phyloP scores from a whole-genome alignment of 2,888 invertebrate species.

The Malachius bipustulatus region DNA sequence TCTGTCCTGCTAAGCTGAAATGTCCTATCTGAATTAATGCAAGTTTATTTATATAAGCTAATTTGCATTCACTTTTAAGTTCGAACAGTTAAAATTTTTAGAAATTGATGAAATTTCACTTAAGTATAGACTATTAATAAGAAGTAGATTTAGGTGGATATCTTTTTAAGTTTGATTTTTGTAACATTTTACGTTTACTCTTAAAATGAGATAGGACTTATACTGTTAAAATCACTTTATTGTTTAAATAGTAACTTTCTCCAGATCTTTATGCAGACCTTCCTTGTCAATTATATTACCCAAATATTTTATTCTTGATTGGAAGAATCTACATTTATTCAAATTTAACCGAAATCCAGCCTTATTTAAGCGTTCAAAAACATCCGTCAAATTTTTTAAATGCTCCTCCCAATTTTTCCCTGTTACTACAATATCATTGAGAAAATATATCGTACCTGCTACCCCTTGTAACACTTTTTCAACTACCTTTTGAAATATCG shows the following conservation, averaged over 20 bases:
- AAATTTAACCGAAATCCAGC: slow-evolving; percentile 20
- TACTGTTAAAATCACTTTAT: no score
- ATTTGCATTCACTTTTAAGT: no score
- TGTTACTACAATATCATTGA: slow-evolving; percentile 22
- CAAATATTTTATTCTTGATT: slow-evolving; percentile 16
- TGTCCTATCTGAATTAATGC: no score
- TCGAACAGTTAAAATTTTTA: no score
- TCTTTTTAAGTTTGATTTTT: no score
- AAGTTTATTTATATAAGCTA: no score
- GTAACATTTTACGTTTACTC: no score
- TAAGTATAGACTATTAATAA: no score
- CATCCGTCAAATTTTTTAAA: slow-evolving; percentile 15
- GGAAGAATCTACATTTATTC: slow-evolving; percentile 25
- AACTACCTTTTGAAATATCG: slow-evolving; percentile 28
- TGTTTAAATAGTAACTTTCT: slow-evolving; percentile 13
- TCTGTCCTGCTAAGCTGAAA: no score
- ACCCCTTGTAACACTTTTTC: slow-evolving; percentile 14
- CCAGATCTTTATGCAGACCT: slow-evolving; percentile 3
- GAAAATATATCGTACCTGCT: slow-evolving; percentile 11
- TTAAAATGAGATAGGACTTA: no score
- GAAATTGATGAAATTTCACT: no score
- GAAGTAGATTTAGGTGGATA: no score
- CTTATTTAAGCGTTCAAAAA: slow-evolving; percentile 17
- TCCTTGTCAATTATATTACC: not conserved
- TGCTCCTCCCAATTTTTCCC: slow-evolving; percentile 18